A percentile compares a stretch with the other conserved stretches of the same genome.
Evolutionary conservation across 2,797 vertebrate species (phyloP).

Genomic region (Scyliorhinus canicula): DNA sequence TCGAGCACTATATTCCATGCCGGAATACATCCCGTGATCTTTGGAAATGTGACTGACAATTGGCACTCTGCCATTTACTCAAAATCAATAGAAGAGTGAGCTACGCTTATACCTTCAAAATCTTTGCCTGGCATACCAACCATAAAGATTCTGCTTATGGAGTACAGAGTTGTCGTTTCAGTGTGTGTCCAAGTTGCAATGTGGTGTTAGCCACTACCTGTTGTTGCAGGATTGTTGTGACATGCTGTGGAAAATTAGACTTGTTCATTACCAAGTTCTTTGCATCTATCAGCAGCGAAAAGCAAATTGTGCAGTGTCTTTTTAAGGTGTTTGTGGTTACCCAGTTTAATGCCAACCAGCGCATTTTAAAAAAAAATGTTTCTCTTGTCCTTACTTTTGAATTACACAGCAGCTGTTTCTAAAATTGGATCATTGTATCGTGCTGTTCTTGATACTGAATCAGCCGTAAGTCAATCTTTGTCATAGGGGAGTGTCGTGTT

Average conservation of each 20-base stretch:
- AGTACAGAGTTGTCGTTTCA: neutral
- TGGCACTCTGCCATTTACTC: neutral
- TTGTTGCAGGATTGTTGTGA: neutral
- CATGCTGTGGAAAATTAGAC: neutral
- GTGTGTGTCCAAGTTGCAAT: neutral
- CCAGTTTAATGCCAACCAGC: neutral
- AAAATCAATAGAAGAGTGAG: neutral
- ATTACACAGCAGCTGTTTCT: neutral
- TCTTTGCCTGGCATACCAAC: neutral
- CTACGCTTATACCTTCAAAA: neutral
- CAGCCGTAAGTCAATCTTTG: neutral
- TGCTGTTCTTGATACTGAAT: neutral
- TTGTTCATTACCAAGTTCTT: neutral
- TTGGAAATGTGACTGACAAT: neutral
- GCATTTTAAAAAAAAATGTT: neutral
- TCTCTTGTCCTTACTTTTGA: neutral
- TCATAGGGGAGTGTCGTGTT: neutral
- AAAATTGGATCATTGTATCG: neutral
- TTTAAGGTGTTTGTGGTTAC: neutral
- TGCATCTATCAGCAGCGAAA: neutral
- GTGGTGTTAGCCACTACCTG: neutral
- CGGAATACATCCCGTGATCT: neutral
- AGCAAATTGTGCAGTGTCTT: neutral
- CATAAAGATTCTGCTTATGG: neutral
- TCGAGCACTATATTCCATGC: neutral